Evolutionary conservation across 1,140 invertebrate genomes (phyloP), one percentile per base, ranked within the genome.

Genomic region (Dendrolimus kikuchii): DNA sequence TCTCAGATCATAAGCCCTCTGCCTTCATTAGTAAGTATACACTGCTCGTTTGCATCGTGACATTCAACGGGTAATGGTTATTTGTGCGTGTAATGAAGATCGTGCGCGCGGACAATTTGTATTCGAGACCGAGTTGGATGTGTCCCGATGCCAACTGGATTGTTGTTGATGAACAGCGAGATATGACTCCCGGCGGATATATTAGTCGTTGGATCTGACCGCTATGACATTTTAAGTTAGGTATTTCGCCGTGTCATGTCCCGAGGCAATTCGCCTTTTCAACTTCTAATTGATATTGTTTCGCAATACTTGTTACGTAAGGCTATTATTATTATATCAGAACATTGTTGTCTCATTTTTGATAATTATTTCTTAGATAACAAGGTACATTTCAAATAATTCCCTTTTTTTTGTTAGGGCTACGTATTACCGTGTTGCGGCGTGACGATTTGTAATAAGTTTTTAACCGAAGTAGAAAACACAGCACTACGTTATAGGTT

Each of bases 71-170:
- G 44, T 50, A 46, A 55, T 59, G 49, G 54, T 49, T 48, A 54
- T 69, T 63, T 64, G 63, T 59, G 58, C 63, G 63, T 62, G 65
- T 69, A 74, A 72, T 68, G 63, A 68, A 71, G 61, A 64, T 68
- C 71, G 64, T 68, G 66, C 68, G 62, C 63, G 66, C 64, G 61
- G 55, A 58, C 55, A 55, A 50, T 55, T 64, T 61, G 61, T 69
- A 65, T 55, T 60, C 44, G 60, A 58, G 53, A 44, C 38, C 23
- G 23, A 23, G 40, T 43, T 61, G 64, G 64, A 58, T 61, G 59
- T 58, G 60, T 60, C 58, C 49, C 58, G 60, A 57, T 59, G 60
- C 54, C 63, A 72, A 72, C 67, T 61, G 69, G 66, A 69, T 62
- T 60, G 62, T 61, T 56, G 68, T 68, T 68, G 69, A 74, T 73